phyloP scores from a whole-genome alignment of 1,140 invertebrate genomes.

The Drosophila sproati region DNA sequence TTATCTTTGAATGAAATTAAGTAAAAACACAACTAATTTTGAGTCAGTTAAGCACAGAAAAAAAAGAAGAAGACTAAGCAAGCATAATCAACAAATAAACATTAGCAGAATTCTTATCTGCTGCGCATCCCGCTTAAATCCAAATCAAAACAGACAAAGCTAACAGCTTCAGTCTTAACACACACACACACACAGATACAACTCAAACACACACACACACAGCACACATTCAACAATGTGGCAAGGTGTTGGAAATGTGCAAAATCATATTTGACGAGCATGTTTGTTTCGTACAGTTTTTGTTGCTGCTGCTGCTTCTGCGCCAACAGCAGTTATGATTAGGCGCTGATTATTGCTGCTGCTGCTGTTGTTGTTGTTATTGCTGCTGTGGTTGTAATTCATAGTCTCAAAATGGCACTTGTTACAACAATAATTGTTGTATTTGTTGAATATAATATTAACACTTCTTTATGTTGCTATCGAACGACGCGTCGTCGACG shows the following conservation, averaged over 20 bases:
- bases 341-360: constrained; percentile 2
- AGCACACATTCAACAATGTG: background rate
- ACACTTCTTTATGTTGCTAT: constrained; percentile 29
- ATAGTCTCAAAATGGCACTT: constrained; percentile 19
- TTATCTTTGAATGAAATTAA: no score
- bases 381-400: constrained; percentile 42
- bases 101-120: background rate
- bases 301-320: constrained; percentile 18
- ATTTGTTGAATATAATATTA: constrained; percentile 8
- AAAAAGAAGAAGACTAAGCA: background rate
- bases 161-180: background rate
- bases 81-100: no score
- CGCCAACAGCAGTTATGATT: background rate
- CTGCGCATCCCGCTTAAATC: background rate
- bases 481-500: constrained; percentile 59
- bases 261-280: constrained; percentile 7
- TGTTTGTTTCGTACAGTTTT: constrained; percentile 37
- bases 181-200: background rate
- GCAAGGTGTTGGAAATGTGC: constrained; percentile 17
- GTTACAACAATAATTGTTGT: constrained; percentile 27
- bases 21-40: no score
- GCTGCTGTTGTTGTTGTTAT: background rate
- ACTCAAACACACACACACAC: background rate
- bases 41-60: background rate
- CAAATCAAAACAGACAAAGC: background rate